Evolutionary conservation across 1,140 invertebrate species (phyloP).

Genomic region (Formica exsecta): DNA sequence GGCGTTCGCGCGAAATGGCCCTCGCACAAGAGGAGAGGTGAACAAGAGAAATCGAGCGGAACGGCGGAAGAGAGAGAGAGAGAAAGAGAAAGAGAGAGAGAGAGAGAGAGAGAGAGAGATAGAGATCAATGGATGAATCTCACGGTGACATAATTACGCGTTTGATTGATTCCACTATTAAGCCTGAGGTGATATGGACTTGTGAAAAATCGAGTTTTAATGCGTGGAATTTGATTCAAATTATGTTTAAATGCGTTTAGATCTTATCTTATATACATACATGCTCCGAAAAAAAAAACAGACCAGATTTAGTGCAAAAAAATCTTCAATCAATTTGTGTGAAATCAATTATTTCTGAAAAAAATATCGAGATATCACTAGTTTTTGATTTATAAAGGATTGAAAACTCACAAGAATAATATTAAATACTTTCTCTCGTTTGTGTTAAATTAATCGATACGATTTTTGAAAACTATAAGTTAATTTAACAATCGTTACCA

Average conservation of each 20-base stretch:
- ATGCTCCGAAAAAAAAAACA: not conserved
- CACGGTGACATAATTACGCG: conserved; percentile 4
- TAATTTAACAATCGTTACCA: conserved; percentile 11
- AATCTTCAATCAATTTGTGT: not conserved
- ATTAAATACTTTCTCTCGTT: not conserved
- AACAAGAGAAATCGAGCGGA: not conserved
- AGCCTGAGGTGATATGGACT: not conserved
- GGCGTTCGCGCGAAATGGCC: conserved; percentile 71
- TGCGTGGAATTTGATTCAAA: not conserved
- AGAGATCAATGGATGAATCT: not conserved
- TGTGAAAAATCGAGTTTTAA: not conserved
- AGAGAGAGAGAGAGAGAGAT: not conserved
- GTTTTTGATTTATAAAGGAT: not conserved
- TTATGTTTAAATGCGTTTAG: not conserved
- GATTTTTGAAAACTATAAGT: not conserved
- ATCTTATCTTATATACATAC: not conserved
- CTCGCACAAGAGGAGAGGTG: conserved; percentile 19
- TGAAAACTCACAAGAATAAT: not conserved
- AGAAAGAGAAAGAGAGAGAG: not conserved
- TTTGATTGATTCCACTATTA: not conserved
- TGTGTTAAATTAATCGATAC: not conserved
- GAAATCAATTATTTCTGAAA: not conserved
- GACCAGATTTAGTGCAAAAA: not conserved
- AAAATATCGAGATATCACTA: not conserved
- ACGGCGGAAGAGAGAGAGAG: not conserved